Evolutionary conservation across 2,113 vertebrate genomes (phyloP), one percentile per base, ranked within the genome.

Genomic region (Dolichotis patagonum): DNA sequence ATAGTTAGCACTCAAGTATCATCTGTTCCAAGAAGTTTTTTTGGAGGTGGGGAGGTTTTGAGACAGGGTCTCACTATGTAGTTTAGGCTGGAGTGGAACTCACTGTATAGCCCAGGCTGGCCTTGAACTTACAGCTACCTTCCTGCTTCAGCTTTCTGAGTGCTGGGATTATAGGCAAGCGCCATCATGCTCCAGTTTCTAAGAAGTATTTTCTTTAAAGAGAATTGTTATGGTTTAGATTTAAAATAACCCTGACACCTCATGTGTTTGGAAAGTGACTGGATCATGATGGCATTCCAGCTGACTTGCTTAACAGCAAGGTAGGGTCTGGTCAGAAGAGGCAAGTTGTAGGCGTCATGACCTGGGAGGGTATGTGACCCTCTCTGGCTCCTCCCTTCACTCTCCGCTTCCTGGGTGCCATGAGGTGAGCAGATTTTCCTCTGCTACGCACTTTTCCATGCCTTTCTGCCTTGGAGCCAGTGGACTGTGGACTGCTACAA

Each of bases 1-100:
- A 35, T 54, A 90, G 82, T 78, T 84, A 28, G 96, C 95, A 46
- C 90, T 38, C 67, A 94, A 91, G 41, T 71, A 30, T 60, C 84
- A 73, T 32, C n/a, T 86, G 46, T 89, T 95, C 91, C 46, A 71
- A 77, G 41, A 26, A 30, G 26, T 3, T 14, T 46, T 75, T 77
- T 77, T 26, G 63, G 30, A 30, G 65, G 17, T 9, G 35, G 35
- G 62, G 62, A 32, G 30, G 30, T 65, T 67, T 69, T 69, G 35
- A 69, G 67, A 69, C 35, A 69, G 32, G 16, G 67, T 69, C 67
- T 69, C 17, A 17, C 67, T 69, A 20, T 69, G 14, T 69, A 35
- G 65, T n/a, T 19, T 19, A 69, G 67, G 67, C 7, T 38, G 67
- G 67, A n/a, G 16, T 69, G 8, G n/a, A 69, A 69, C 67, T 69